These are phyloP conservation scores for zebrafish (Danio rerio) DNA, from an alignment of 2,113 vertebrate species.

Conservation along the genomic window GRCz12tu NC_133194.1:32534501-32535000, in stretches of 20 bases:
- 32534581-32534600: slow-evolving; percentile 75
- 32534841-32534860: neutral
- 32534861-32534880: neutral
- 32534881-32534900: neutral
- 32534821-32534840: neutral
- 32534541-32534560: slow-evolving; percentile 75
- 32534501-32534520: slow-evolving; percentile 52
- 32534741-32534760: neutral
- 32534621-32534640: slow-evolving; percentile 23
- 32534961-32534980: neutral
- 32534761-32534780: slow-evolving; percentile 5
- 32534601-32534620: slow-evolving; percentile 68
- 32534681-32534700: slow-evolving; percentile 7
- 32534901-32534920: neutral
- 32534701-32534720: neutral
- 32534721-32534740: neutral
- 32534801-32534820: neutral
- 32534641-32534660: slow-evolving; percentile 21
- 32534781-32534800: neutral
- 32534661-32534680: slow-evolving; percentile 7
- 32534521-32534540: slow-evolving; percentile 74
- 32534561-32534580: slow-evolving; percentile 73
- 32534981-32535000: neutral
- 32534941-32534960: neutral
- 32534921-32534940: neutral